Evolutionary conservation across 1,140 invertebrate species (phyloP), one percentile per base, ranked within the genome.

Genomic region (Neocloeon triangulifer): DNA sequence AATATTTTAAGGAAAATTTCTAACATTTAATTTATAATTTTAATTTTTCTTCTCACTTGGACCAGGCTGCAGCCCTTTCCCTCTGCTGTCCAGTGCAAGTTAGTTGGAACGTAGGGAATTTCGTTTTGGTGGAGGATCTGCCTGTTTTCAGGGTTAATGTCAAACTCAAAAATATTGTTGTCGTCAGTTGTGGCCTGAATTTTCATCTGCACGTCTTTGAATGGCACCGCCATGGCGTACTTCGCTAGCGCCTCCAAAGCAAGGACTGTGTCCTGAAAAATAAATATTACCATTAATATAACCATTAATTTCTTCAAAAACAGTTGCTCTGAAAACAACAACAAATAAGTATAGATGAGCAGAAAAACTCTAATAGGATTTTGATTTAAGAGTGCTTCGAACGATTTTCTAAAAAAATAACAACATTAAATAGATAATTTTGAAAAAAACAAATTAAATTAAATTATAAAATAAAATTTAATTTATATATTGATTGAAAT

Each of bases 161-260:
- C 41, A 27, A 56, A 50, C 2, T 48, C 38, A n/a, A n/a, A n/a
- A n/a, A n/a, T n/a, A 3, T 44, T 37, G 19, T 57, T 47, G 2
- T 54, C 38, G n/a, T 25, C 17, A 4, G 48, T 49, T 14, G 27
- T 16, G n/a, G n/a, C n/a, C n/a, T n/a, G n/a, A n/a, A n/a, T n/a
- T n/a, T 29, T n/a, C 14, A 29, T 16, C 2, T 40, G 40, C 1
- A 48, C 41, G n/a, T n/a, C n/a, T n/a, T n/a, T n/a, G n/a, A n/a
- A n/a, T n/a, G n/a, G n/a, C n/a, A n/a, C n/a, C n/a, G n/a, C n/a
- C 1, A 42, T 43, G 1, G 67, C 63, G 32, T 72, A 66, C 35
- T 61, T 59, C 1, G 64, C 58, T 1, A 76, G 44, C 0, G 71
- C 70, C 35, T 71, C 62, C 13, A 76, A 44, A 4, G 64, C 73